A percentile compares a stretch with the other conserved stretches of the same genome.
phyloP scores from a whole-genome alignment of 2,797 vertebrate genomes.

The Ataeniobius toweri region DNA sequence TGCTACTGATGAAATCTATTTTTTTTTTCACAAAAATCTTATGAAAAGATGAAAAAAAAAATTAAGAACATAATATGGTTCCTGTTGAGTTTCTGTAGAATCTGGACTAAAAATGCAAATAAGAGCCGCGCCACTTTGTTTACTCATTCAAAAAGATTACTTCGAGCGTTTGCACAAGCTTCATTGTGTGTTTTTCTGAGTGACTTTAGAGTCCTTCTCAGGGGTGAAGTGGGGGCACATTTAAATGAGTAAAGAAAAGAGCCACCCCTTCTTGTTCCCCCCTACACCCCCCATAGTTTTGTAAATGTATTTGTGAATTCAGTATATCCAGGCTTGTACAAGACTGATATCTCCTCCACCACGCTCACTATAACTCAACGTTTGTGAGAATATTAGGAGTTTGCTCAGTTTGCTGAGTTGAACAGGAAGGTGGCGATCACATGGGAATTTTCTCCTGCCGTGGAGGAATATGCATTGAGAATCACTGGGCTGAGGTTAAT shows the following conservation, averaged over 20 bases:
- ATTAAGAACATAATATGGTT: neutral
- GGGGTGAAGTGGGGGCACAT: slow-evolving; percentile 81
- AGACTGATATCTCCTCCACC: neutral
- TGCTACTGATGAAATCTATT: neutral
- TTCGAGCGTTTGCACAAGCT: slow-evolving; percentile 50
- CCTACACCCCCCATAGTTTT: slow-evolving; percentile 14
- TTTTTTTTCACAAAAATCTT: neutral
- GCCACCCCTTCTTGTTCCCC: slow-evolving; percentile 16
- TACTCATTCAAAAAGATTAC: slow-evolving; percentile 24
- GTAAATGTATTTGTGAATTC: slow-evolving; percentile 32
- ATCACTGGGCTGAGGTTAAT: slow-evolving; percentile 82
- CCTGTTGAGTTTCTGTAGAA: slow-evolving; percentile 2
- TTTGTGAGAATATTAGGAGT: slow-evolving; percentile 25
- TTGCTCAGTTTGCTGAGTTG: slow-evolving; percentile 29
- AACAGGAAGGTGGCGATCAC: slow-evolving; percentile 59
- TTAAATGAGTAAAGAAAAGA: slow-evolving; percentile 76
- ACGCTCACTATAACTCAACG: slow-evolving; percentile 7
- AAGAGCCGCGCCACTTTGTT: slow-evolving; percentile 8
- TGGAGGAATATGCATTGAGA: slow-evolving; percentile 70
- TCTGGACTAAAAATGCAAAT: neutral
- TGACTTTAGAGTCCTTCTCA: slow-evolving; percentile 69
- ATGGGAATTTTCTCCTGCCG: slow-evolving; percentile 66
- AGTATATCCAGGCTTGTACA: neutral
- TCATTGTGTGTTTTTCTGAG: slow-evolving; percentile 68
- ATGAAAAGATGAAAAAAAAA: neutral